phyloP scores from a whole-genome alignment of 2,113 vertebrate genomes.

The Ascaphus truei region DNA sequence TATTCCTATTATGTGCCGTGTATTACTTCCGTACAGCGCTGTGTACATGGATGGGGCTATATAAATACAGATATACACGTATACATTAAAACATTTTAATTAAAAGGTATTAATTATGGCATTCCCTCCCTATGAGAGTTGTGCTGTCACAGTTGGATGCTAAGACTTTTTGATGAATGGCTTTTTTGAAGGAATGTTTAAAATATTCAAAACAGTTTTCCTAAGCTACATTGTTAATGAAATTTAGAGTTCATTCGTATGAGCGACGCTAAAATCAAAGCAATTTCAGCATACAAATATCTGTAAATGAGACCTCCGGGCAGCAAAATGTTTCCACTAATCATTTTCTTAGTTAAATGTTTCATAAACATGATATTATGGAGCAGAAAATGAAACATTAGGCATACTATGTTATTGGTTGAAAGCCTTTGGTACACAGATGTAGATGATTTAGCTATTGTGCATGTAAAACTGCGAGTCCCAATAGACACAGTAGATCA shows the following conservation, averaged over 20 bases:
- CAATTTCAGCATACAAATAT: neutral
- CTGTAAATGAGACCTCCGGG: neutral
- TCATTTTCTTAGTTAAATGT: constrained; percentile 25
- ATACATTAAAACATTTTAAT: too few species aligned
- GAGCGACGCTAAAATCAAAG: neutral
- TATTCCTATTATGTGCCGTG: too few species aligned
- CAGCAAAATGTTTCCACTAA: constrained; percentile 6
- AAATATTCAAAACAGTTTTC: neutral
- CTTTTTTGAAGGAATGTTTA: too few species aligned
- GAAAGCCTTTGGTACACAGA: neutral
- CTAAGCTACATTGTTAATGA: neutral
- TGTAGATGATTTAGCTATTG: constrained; percentile 16
- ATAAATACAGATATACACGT: too few species aligned
- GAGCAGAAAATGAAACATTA: neutral
- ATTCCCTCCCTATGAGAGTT: too few species aligned
- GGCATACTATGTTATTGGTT: constrained; percentile 13
- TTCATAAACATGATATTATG: constrained; percentile 28
- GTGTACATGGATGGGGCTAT: too few species aligned
- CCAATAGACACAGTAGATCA: constrained; percentile 8
- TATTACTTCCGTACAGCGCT: too few species aligned
- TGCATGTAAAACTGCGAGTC: constrained; percentile 2
- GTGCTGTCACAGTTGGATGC: too few species aligned
- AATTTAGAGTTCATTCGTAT: constrained; percentile 7
- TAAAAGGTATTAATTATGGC: too few species aligned
- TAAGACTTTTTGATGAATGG: too few species aligned